Evolutionary conservation across 2,113 vertebrate genomes (phyloP).

Genomic region (Solea solea): DNA sequence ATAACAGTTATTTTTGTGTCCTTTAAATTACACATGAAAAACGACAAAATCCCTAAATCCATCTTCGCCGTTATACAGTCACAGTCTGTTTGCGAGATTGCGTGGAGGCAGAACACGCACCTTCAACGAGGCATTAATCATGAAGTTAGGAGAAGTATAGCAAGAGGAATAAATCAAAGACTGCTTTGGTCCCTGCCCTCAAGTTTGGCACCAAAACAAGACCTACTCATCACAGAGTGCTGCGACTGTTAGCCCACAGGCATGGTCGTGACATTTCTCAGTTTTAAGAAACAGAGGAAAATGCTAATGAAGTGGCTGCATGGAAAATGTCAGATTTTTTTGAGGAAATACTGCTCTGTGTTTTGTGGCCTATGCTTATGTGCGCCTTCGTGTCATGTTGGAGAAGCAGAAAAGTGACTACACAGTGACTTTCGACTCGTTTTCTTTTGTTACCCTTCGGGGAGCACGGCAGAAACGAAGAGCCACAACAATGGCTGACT

Average conservation of each 20-base stretch:
- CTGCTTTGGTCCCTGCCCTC: conserved; percentile 65
- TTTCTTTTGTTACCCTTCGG: conserved; percentile 20
- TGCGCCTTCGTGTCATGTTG: conserved; percentile 42
- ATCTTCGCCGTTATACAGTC: conserved; percentile 11
- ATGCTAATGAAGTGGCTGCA: conserved; percentile 79
- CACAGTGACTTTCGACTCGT: conserved; percentile 59
- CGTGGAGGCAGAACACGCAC: conserved; percentile 47
- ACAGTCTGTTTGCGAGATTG: conserved; percentile 14
- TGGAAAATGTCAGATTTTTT: conserved; percentile 74
- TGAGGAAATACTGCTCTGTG: conserved; percentile 30
- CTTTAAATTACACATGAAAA: conserved; percentile 10
- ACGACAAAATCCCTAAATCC: background rate
- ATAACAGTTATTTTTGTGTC: background rate
- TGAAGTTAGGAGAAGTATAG: conserved; percentile 65
- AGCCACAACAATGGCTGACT: conserved; percentile 68
- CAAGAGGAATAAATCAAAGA: conserved; percentile 77
- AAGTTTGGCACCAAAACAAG: conserved; percentile 76
- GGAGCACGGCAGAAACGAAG: conserved; percentile 40
- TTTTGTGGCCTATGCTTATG: conserved; percentile 38
- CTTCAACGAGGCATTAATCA: conserved; percentile 75
- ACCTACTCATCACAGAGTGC: conserved; percentile 69
- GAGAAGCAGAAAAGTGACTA: conserved; percentile 57
- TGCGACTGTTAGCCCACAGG: conserved; percentile 73
- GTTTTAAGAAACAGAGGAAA: conserved; percentile 76
- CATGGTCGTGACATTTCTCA: conserved; percentile 79